Evolutionary conservation across 1,140 invertebrate genomes (phyloP), one percentile per base, ranked within the genome.

Genomic region (Drosophila pseudoobscura): DNA sequence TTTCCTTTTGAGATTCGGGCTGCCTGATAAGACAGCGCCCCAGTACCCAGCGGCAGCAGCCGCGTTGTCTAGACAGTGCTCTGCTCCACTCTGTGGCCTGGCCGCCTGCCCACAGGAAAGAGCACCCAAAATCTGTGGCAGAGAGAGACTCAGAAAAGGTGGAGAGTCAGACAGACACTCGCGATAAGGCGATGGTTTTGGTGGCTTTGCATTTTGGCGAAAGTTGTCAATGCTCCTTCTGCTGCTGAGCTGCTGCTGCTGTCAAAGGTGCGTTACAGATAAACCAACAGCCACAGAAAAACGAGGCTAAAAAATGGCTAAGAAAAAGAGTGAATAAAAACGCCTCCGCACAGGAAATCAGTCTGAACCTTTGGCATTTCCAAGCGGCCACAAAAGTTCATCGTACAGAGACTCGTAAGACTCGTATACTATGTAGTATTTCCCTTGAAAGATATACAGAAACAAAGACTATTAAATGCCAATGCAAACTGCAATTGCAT

Each of bases 1-100:
- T 87, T 87, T 87, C 82, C 82, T 87, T 60, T 73, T 54, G 26
- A 78, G 83, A 87, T 88, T 71, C 78, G 41, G 26, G 50, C 39
- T 52, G 26, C 29, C 53, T 78, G 82, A 87, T 87, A 87, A 88
- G 74, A 43, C 53, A 50, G 45, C 59, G 69, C 35, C 35, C 35
- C 35, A 35, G 9, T 9, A 35, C 3, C 9, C 9, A 31, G 6
- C 29, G 7, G 29, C 35, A 59, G 62, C 52, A 51, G 66, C 68
- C 49, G 45, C 44, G 47, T 47, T 46, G 80, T 85, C 80, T 85
- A 85, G 82, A 85, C 82, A 22, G 9, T 45, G 6, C 26, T 49
- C 22, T 41, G 45, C 49, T 41, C 51, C 22, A 53, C 29, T 20
- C 41, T 26, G 41, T 22, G 60, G 46, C 44, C 59, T 20, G 20